Evolutionary conservation across 2,113 vertebrate species (phyloP).

Genomic region (Pyrgilauda ruficollis): DNA sequence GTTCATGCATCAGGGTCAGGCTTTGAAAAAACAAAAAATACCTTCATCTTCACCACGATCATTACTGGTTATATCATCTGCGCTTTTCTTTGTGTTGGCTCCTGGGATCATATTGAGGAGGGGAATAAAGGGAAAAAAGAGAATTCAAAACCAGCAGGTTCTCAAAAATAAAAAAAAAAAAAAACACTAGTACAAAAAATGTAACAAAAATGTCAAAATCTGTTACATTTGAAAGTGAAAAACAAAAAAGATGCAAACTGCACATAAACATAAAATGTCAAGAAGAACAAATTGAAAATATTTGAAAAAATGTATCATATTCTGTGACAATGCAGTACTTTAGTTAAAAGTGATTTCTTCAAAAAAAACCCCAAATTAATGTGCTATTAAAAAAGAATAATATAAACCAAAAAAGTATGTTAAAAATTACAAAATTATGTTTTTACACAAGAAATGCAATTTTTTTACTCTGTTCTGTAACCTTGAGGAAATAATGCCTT

Average conservation of each 20-base stretch:
- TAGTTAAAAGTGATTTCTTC: slow-evolving; percentile 49
- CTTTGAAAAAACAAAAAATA: slow-evolving; percentile 83
- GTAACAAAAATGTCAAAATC: slow-evolving; percentile 70
- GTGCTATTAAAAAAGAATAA: slow-evolving; percentile 46
- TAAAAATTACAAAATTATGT: slow-evolving; percentile 13
- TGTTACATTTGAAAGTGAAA: slow-evolving; percentile 64
- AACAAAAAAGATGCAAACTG: slow-evolving; percentile 68
- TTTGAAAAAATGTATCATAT: slow-evolving; percentile 34
- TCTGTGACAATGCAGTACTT: slow-evolving; percentile 55
- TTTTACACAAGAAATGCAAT: slow-evolving; percentile 42
- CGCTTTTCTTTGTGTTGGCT: slow-evolving; percentile 87
- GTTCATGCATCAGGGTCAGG: slow-evolving; percentile 84
- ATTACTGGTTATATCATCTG: slow-evolving; percentile 90
- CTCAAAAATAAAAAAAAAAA: slow-evolving; percentile 70
- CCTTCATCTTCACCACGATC: slow-evolving; percentile 87
- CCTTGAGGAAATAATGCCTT: background rate
- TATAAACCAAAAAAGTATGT: slow-evolving; percentile 46
- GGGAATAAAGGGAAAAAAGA: slow-evolving; percentile 82
- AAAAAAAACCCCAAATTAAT: slow-evolving; percentile 57
- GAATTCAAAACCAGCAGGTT: slow-evolving; percentile 79
- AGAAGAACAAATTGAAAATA: slow-evolving; percentile 70
- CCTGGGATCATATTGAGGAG: slow-evolving; percentile 83
- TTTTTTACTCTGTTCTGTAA: background rate
- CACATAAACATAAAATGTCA: slow-evolving; percentile 69
- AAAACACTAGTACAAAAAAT: slow-evolving; percentile 43